phyloP scores from a whole-genome alignment of 2,113 vertebrate species.

The Cromileptes altivelis region DNA sequence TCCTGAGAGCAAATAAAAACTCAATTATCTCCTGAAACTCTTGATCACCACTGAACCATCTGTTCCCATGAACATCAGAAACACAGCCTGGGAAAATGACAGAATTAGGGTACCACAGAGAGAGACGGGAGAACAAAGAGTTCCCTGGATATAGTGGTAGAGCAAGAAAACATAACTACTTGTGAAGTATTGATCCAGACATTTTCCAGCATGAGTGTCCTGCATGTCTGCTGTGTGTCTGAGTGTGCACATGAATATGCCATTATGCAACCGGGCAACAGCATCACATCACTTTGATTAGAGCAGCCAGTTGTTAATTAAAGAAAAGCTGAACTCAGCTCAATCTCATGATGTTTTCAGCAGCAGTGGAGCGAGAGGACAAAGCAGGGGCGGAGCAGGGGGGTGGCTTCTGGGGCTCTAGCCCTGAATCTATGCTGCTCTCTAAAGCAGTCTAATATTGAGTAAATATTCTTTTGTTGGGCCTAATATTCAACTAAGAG shows the following conservation, averaged over 20 bases:
- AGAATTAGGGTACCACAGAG: background rate
- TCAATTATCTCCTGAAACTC: background rate
- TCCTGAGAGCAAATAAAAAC: background rate
- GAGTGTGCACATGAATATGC: background rate
- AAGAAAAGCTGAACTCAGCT: conserved; percentile 44
- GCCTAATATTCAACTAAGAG: too few relatives aligned
- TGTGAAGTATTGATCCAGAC: background rate
- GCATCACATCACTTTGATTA: conserved; percentile 35
- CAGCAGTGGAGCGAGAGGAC: conserved; percentile 33
- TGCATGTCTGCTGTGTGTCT: background rate
- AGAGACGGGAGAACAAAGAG: background rate
- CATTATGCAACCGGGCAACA: conserved; percentile 41
- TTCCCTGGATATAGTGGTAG: background rate
- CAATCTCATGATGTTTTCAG: conserved; percentile 30
- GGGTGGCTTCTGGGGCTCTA: too few relatives aligned
- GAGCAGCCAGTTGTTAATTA: conserved; percentile 48
- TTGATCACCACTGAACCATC: background rate
- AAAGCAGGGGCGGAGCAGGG: background rate
- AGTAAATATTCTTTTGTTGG: too few relatives aligned
- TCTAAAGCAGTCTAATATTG: too few relatives aligned
- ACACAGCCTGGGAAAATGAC: background rate
- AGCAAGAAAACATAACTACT: background rate
- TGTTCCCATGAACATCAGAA: background rate
- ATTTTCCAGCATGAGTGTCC: background rate
- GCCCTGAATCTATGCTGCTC: too few relatives aligned